These are phyloP conservation scores for Orthosia gracilis DNA, from an alignment of 2,888 invertebrate species.

Conservation along the genomic window DNA sequence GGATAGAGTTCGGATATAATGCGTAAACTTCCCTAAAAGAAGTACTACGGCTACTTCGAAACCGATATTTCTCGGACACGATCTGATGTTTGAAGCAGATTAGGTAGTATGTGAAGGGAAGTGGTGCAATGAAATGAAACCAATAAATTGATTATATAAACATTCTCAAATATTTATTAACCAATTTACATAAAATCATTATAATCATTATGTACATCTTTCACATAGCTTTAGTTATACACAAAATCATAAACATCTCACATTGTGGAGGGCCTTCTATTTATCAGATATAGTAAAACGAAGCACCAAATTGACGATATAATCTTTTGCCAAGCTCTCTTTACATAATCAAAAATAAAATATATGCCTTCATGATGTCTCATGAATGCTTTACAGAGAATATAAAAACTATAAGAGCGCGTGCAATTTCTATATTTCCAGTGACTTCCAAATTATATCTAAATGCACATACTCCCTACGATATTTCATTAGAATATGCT, in stretches of 20 bases:
- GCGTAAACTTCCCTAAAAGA: too few species aligned
- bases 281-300: constrained; percentile 87
- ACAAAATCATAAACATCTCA: constrained; percentile 88
- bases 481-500: constrained; percentile 78
- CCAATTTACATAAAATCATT: constrained; percentile 91
- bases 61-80: too few species aligned
- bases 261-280: constrained; percentile 90
- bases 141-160: constrained; percentile 88
- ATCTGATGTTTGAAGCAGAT: background rate
- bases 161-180: constrained; percentile 91
- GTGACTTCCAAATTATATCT: constrained; percentile 69
- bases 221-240: constrained; percentile 89
- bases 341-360: constrained; percentile 79
- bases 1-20: too few species aligned
- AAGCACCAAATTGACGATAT: constrained; percentile 90
- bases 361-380: constrained; percentile 69
- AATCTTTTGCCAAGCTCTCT: constrained; percentile 87
- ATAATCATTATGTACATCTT: constrained; percentile 90
- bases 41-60: too few species aligned
- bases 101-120: background rate
- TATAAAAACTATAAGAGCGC: constrained; percentile 68
- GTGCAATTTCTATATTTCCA: constrained; percentile 66
- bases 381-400: constrained; percentile 62
- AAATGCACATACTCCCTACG: constrained; percentile 69
- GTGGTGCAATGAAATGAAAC: constrained; percentile 70